phyloP scores from a whole-genome alignment of 1,140 invertebrate species.

The Wiebesia pumilae region DNA sequence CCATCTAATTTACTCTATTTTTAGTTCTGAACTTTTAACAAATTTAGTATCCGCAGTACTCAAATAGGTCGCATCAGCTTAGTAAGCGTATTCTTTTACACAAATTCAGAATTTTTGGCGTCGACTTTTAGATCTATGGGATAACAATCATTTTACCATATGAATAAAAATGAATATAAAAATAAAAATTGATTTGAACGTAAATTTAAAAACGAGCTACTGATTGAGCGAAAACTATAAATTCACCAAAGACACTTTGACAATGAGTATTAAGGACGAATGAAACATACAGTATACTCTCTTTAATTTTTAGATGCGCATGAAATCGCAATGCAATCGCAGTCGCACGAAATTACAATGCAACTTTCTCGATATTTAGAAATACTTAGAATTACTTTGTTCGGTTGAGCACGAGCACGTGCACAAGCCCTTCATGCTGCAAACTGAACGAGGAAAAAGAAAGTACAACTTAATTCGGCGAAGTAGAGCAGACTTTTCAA shows the following conservation, averaged over 20 bases:
- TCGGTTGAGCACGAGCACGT: neutral
- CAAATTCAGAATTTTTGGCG: no score
- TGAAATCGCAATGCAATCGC: neutral
- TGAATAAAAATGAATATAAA: no score
- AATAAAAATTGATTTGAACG: neutral
- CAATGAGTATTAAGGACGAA: neutral
- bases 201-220: neutral
- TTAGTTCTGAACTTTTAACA: no score
- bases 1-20: no score
- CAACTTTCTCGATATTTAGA: neutral
- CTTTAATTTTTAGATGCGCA: neutral
- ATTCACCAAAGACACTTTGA: neutral
- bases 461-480: slow-evolving; percentile 1
- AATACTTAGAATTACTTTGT: neutral
- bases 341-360: neutral
- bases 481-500: neutral
- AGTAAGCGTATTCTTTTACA: no score
- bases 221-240: neutral
- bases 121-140: no score
- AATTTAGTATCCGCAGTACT: no score
- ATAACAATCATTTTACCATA: no score
- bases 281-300: neutral
- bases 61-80: no score
- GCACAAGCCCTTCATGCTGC: neutral
- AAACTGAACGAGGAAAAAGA: neutral